A percentile compares a stretch with the other conserved stretches of the same genome.
phyloP scores from a whole-genome alignment of 1,140 invertebrate genomes.

The Bradynema listronoti region DNA sequence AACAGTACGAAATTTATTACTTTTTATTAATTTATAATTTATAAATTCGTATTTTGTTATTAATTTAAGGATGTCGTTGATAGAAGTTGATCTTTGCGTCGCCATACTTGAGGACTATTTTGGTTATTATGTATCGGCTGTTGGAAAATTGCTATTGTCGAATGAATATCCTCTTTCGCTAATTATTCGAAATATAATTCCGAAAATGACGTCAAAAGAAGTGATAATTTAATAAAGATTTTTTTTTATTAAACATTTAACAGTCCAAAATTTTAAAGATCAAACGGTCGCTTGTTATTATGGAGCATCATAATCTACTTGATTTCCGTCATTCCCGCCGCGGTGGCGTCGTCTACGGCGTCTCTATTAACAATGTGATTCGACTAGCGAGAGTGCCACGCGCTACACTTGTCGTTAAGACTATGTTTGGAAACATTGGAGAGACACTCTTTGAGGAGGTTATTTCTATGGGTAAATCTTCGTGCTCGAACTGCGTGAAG shows the following conservation, averaged over 20 bases:
- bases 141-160: conserved; percentile 20
- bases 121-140: conserved; percentile 29
- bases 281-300: conserved; percentile 28
- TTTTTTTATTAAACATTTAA: no score
- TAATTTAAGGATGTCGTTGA: not conserved
- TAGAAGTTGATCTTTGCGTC: conserved; percentile 21
- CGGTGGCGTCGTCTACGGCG: conserved; percentile 32
- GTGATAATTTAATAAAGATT: conserved; percentile 8
- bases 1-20: no score
- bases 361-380: conserved; percentile 23
- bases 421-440: conserved; percentile 12
- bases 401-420: conserved; percentile 31
- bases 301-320: conserved; percentile 36
- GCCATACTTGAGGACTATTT: conserved; percentile 39
- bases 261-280: conserved; percentile 25
- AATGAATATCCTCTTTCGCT: conserved; percentile 18
- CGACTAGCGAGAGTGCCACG: conserved; percentile 24
- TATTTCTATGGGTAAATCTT: conserved; percentile 10
- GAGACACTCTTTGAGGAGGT: conserved; percentile 30
- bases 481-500: conserved; percentile 29
- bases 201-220: conserved; percentile 9
- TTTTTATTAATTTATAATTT: conserved; percentile 2
- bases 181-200: conserved; percentile 5
- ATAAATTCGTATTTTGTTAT: not conserved
- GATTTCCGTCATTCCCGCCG: conserved; percentile 21